phyloP scores from a whole-genome alignment of 2,113 vertebrate species.

The Antigone vipio region DNA sequence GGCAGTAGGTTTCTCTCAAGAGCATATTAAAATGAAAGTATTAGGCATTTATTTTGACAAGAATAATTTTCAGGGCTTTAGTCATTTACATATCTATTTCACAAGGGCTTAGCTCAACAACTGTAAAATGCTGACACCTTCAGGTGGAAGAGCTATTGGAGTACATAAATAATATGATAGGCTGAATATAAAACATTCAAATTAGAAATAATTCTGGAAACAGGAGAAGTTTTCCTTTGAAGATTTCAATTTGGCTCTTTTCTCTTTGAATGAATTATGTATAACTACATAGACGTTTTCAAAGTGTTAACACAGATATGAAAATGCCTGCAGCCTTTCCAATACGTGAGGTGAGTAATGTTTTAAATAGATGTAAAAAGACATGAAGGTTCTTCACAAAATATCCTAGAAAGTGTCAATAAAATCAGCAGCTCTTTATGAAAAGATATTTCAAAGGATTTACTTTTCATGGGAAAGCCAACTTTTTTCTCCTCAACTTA shows the following conservation, averaged over 20 bases:
- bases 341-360: background rate
- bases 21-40: background rate
- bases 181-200: background rate
- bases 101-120: background rate
- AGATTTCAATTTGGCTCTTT: background rate
- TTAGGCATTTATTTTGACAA: background rate
- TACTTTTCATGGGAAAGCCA: background rate
- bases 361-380: background rate
- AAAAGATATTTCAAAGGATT: background rate
- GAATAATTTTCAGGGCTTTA: background rate
- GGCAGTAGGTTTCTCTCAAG: background rate
- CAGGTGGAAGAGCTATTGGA: background rate
- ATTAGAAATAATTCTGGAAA: background rate
- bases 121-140: constrained; percentile 25
- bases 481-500: background rate
- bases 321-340: background rate
- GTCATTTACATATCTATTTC: background rate
- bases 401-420: background rate
- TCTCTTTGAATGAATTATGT: background rate
- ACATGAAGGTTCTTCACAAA: background rate
- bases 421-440: background rate
- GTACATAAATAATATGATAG: background rate
- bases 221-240: background rate
- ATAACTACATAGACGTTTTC: background rate
- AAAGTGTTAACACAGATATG: background rate